A percentile compares a stretch with the other conserved stretches of the same genome.
phyloP scores from a whole-genome alignment of 2,797 vertebrate genomes.

The Octomys mimax region DNA sequence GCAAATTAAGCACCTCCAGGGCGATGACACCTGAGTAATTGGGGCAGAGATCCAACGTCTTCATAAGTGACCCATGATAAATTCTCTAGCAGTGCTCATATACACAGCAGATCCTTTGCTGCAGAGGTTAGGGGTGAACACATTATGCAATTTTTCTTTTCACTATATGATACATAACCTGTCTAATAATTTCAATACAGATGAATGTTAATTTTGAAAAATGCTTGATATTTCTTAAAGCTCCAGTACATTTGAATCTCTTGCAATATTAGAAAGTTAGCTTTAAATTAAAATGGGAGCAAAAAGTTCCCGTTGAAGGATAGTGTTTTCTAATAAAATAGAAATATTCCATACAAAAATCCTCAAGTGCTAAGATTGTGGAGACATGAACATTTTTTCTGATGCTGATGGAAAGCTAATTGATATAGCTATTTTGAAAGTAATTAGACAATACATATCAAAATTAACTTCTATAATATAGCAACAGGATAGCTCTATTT shows the following conservation, averaged over 20 bases:
- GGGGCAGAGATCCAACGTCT: constrained; percentile 6
- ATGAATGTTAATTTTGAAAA: constrained; percentile 41
- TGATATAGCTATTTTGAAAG: neutral
- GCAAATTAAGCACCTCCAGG: constrained; percentile 33
- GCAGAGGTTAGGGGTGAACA: neutral
- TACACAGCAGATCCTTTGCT: neutral
- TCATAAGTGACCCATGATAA: constrained; percentile 19
- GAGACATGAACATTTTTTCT: neutral
- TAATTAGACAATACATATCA: neutral
- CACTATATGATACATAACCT: neutral
- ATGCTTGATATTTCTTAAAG: neutral
- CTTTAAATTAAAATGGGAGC: neutral
- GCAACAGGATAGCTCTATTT: neutral
- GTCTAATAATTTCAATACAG: constrained; percentile 11
- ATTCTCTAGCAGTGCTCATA: neutral
- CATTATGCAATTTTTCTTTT: neutral
- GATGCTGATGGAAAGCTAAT: neutral
- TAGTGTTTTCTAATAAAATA: neutral
- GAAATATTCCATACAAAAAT: neutral
- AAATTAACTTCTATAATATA: neutral
- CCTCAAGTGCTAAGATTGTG: neutral
- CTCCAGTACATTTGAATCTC: neutral
- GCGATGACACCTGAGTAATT: constrained; percentile 33
- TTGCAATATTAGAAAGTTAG: constrained; percentile 9
- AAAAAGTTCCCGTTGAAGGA: neutral